Evolutionary conservation across 2,888 invertebrate species (phyloP).

Genomic region (Drosophila sordidula): DNA sequence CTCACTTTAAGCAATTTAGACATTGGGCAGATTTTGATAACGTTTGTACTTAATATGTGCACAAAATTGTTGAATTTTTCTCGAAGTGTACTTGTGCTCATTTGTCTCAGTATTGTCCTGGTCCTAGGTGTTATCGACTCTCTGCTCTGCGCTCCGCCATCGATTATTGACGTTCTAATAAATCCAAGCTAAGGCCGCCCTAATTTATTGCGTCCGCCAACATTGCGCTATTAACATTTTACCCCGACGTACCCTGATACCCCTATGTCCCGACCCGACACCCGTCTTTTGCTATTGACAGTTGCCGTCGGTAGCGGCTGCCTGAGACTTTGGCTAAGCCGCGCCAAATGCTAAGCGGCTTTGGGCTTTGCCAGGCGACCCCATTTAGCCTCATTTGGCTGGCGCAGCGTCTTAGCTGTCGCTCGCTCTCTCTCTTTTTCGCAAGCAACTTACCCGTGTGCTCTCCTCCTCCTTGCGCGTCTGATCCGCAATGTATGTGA

Average conservation of each 20-base stretch:
- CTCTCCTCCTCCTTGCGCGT: constrained; percentile 96
- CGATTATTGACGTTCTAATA: constrained; percentile 71
- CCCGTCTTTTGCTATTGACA: background rate
- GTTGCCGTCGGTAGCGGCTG: constrained; percentile 11
- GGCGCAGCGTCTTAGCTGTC: background rate
- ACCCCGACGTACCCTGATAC: background rate
- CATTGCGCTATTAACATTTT: constrained; percentile 56
- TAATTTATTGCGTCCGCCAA: constrained; percentile 69
- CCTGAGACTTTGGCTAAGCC: constrained; percentile 51
- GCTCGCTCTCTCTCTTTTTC: no score
- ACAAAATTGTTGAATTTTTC: background rate
- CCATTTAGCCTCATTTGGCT: constrained; percentile 43
- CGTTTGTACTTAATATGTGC: background rate
- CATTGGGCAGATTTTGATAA: no score
- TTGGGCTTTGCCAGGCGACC: constrained; percentile 46
- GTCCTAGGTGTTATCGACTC: constrained; percentile 17
- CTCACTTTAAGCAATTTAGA: no score
- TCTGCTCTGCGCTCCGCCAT: constrained; percentile 25
- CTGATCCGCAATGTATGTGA: constrained; percentile 96
- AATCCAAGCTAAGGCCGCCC: constrained; percentile 61
- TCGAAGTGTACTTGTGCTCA: constrained; percentile 17
- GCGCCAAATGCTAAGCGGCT: constrained; percentile 65
- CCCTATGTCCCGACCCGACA: constrained; percentile 14
- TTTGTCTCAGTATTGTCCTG: constrained; percentile 38
- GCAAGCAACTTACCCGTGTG: constrained; percentile 89